Base-by-base conservation (phyloP, 2,888 invertebrate genomes). In the Aromia moschata region DNA sequence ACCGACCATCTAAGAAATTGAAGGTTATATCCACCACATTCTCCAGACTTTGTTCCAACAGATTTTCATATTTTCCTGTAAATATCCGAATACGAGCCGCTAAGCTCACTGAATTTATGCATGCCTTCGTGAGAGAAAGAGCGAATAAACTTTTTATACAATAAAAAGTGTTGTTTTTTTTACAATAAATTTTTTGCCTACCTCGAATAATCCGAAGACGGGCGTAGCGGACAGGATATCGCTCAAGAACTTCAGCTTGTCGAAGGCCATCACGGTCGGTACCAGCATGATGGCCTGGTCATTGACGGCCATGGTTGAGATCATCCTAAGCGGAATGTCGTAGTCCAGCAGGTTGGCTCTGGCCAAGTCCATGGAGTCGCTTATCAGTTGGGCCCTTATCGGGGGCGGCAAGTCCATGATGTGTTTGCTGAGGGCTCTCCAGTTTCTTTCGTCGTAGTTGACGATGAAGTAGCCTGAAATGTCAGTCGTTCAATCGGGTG, bases 301-400 rank as follows among this genome's bases (percentile, higher is more conserved):
- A 60, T 86, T 85, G 3, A 83, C 77, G 18, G 79, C 82, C 72
- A 72, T 72, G 37, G 60, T 68, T 56, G 83, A 73, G 0, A 85
- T 74, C 71, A 86, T 79, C 30, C 81, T 82, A 51, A 87, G 77
- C 1, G 87, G 84, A 52, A 86, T 83, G 46, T 83, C 83, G 65
- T 87, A 87, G 54, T 83, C 80, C 37, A 87, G 74, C 55, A 85
- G 79, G 60, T 86, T 85, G 0, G 84, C 84, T 56, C 84, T 80
- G 0, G 87, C 85, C 58, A 87, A 77, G 62, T 86, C 84, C 72
- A 87, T 81, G 0, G 88, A 83, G 78, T 93, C 91, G 68, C 88
- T 87, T 30, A 93, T 79, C 10, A 93, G 76, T 73, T 91, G 89
- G 0, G 89, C 89, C 61, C 89, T 80, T 56, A 87, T 87, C 1